Conservation (phyloP, 2,797 vertebrate species). For the Sebastes cheni region DNA sequence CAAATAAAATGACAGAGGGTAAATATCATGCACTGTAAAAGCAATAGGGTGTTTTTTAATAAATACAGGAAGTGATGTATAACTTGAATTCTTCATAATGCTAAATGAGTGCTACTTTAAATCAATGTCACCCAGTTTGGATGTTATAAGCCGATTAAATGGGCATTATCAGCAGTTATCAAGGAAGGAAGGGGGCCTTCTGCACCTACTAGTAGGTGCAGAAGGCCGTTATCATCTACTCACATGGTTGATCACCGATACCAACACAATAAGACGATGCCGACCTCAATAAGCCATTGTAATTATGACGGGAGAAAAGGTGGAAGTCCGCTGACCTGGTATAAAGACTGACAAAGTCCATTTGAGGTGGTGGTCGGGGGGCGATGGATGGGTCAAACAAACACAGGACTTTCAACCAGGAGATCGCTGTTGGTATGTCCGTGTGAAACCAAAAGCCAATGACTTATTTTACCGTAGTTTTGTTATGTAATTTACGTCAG, state of each 20-base stretch:
- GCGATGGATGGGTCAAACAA: too few species aligned
- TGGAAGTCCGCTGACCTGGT: too few species aligned
- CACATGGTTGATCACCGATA: not conserved
- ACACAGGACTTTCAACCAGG: too few species aligned
- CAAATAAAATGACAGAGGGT: not conserved
- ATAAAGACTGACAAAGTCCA: too few species aligned
- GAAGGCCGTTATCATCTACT: not conserved
- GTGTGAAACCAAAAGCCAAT: too few species aligned
- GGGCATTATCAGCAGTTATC: not conserved
- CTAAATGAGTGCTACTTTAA: not conserved
- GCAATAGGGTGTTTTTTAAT: not conserved
- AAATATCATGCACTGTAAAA: not conserved
- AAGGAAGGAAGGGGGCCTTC: not conserved
- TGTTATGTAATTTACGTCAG: too few species aligned
- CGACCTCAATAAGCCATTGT: too few species aligned
- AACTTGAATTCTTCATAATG: not conserved
- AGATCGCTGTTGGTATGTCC: too few species aligned
- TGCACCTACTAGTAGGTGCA: not conserved
- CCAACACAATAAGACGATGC: too few species aligned
- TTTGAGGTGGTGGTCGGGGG: not conserved
- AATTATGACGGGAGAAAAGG: too few species aligned
- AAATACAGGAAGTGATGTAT: not conserved
- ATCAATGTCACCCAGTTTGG: not conserved
- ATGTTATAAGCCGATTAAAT: not conserved
- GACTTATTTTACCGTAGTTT: too few species aligned